phyloP scores from a whole-genome alignment of 2,797 vertebrate genomes.

The Pangasius krempfi region DNA sequence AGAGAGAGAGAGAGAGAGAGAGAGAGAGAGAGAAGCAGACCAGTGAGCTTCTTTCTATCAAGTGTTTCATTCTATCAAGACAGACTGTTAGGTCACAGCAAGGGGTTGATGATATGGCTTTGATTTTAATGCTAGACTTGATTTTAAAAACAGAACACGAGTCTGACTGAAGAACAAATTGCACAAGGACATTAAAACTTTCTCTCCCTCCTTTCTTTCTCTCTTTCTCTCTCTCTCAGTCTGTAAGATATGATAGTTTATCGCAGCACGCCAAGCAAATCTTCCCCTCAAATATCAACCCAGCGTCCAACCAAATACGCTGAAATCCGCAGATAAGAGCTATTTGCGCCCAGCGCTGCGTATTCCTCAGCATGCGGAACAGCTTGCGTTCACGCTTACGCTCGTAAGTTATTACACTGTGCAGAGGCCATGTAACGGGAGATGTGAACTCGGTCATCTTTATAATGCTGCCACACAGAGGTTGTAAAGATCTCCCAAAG shows the following conservation, averaged over 20 bases:
- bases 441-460: constrained; percentile 33
- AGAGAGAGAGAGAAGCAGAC: background rate
- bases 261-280: constrained; percentile 19
- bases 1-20: constrained; percentile 26
- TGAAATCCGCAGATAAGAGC: constrained; percentile 17
- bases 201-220: constrained; percentile 4
- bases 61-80: constrained; percentile 44
- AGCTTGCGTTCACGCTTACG: background rate
- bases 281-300: constrained; percentile 24
- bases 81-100: constrained; percentile 53
- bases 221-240: constrained; percentile 14
- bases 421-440: constrained; percentile 23
- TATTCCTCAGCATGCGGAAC: constrained; percentile 4
- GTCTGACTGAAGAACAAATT: constrained; percentile 44
- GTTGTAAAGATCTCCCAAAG: constrained; percentile 27
- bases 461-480: constrained; percentile 13
- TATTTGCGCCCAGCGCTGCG: background rate
- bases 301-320: constrained; percentile 21
- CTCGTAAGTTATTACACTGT: constrained; percentile 10
- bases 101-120: constrained; percentile 56
- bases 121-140: constrained; percentile 64
- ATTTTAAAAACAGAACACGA: constrained; percentile 60
- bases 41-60: constrained; percentile 8
- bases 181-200: constrained; percentile 52
- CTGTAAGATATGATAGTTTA: constrained; percentile 23